Conservation (phyloP, 2,113 vertebrate genomes). For the Barbus barbus region DNA sequence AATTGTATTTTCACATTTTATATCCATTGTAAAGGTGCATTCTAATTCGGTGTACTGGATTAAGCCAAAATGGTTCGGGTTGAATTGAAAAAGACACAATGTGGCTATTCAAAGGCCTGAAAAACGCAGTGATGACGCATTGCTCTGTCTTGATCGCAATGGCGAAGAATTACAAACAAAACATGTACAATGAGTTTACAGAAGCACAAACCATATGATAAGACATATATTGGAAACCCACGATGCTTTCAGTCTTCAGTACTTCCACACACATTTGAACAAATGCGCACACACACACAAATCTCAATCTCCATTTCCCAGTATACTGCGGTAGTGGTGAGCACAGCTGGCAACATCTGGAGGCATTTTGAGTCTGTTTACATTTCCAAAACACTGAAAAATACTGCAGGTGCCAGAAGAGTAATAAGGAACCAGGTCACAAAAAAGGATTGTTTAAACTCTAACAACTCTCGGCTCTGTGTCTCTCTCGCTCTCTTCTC, state of each 20-base stretch:
- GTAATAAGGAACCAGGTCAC: constrained; percentile 72
- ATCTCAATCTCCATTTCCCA: constrained; percentile 65
- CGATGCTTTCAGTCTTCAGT: constrained; percentile 14
- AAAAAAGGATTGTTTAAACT: constrained; percentile 73
- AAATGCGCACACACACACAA: constrained; percentile 9
- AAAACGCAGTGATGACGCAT: constrained; percentile 10
- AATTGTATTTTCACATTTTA: constrained; percentile 51
- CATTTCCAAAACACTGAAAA: constrained; percentile 80
- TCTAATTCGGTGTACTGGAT: constrained; percentile 51
- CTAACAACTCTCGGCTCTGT: constrained; percentile 58
- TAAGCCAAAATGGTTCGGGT: background rate
- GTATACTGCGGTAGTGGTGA: constrained; percentile 70
- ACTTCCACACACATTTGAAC: background rate
- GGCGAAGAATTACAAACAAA: constrained; percentile 18
- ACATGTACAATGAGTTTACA: too few species aligned
- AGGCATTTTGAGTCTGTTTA: constrained; percentile 81
- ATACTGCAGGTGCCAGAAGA: constrained; percentile 78
- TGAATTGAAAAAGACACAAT: constrained; percentile 15
- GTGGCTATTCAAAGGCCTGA: constrained; percentile 23
- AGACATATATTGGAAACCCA: constrained; percentile 30
- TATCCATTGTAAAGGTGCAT: constrained; percentile 48
- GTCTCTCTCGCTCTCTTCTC: constrained; percentile 59
- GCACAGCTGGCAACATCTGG: constrained; percentile 82
- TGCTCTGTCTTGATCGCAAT: background rate
- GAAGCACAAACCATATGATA: constrained; percentile 51